phyloP scores from a whole-genome alignment of 2,888 invertebrate genomes.

The Neoaliturus tenellus region DNA sequence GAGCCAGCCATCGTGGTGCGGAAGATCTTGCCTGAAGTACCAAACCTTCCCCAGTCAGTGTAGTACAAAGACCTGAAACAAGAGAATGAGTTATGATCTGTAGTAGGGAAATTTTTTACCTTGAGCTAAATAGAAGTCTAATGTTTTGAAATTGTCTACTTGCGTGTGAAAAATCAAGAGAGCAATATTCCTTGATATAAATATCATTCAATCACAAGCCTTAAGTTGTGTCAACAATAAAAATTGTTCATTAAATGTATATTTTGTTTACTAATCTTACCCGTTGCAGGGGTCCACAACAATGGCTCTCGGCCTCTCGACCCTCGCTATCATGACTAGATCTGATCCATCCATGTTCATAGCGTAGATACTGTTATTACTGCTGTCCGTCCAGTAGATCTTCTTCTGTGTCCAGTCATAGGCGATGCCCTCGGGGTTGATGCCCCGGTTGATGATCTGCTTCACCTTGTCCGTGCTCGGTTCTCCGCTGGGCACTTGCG shows the following conservation, averaged over 20 bases:
- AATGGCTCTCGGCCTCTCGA: conserved; percentile 95
- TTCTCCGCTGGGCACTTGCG: conserved; percentile 84
- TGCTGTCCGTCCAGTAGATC: conserved; percentile 98
- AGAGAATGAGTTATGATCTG: not conserved
- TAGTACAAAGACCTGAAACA: conserved; percentile 85
- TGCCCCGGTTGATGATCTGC: conserved; percentile 84
- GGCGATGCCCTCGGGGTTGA: conserved; percentile 95
- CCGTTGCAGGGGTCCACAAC: conserved; percentile 98
- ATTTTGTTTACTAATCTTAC: no score
- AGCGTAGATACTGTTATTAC: conserved; percentile 95
- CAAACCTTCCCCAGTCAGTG: conserved; percentile 97
- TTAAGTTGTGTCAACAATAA: no score
- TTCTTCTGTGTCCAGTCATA: conserved; percentile 99
- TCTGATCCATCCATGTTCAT: conserved; percentile 94
- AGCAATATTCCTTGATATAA: no score
- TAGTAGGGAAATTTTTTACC: no score
- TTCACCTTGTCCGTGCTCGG: conserved; percentile 80
- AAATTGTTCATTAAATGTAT: no score
- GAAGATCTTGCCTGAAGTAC: conserved; percentile 95
- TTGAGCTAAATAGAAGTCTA: no score
- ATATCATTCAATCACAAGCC: no score
- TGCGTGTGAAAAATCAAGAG: no score
- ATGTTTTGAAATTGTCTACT: no score
- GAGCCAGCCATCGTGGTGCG: conserved; percentile 98
- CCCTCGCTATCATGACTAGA: conserved; percentile 93